Conservation (phyloP, 2,113 vertebrate species). For the Corydoras maculifer region DNA sequence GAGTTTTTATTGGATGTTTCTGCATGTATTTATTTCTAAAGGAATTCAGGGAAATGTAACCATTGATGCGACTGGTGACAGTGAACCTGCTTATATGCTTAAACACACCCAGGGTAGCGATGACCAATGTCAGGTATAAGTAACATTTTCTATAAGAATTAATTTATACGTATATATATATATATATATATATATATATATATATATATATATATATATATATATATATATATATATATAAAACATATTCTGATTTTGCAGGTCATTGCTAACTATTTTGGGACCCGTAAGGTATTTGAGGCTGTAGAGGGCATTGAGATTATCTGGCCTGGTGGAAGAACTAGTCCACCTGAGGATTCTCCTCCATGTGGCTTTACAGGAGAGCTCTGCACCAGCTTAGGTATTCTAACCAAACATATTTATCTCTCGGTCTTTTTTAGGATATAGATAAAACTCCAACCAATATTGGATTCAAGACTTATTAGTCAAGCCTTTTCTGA, state of each 20-base stretch:
- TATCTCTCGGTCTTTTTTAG: too few relatives aligned
- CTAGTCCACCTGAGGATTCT: conserved; percentile 37
- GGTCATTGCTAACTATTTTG: conserved; percentile 48
- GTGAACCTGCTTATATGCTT: conserved; percentile 46
- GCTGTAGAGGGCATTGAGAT: conserved; percentile 35
- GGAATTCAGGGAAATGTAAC: conserved; percentile 50
- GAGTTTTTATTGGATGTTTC: conserved; percentile 3
- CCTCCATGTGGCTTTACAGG: conserved; percentile 44
- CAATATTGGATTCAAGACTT: too few relatives aligned
- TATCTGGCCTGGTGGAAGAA: conserved; percentile 39
- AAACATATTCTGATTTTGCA: not conserved
- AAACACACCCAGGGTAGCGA: conserved; percentile 34
- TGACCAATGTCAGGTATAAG: conserved; percentile 34
- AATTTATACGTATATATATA: not conserved
- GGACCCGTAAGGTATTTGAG: conserved; percentile 40
- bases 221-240: too few relatives aligned
- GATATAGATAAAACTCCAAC: too few relatives aligned
- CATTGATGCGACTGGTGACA: conserved; percentile 46
- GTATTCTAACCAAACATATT: conserved; percentile 11
- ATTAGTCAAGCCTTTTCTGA: too few relatives aligned
- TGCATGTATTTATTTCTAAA: not conserved
- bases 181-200: too few relatives aligned
- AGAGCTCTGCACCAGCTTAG: conserved; percentile 35
- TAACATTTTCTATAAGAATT: not conserved
- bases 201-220: too few relatives aligned